Evolutionary conservation across 2,113 vertebrate species (phyloP), one percentile per base, ranked within the genome.

Genomic region (Eudorcas thomsonii): DNA sequence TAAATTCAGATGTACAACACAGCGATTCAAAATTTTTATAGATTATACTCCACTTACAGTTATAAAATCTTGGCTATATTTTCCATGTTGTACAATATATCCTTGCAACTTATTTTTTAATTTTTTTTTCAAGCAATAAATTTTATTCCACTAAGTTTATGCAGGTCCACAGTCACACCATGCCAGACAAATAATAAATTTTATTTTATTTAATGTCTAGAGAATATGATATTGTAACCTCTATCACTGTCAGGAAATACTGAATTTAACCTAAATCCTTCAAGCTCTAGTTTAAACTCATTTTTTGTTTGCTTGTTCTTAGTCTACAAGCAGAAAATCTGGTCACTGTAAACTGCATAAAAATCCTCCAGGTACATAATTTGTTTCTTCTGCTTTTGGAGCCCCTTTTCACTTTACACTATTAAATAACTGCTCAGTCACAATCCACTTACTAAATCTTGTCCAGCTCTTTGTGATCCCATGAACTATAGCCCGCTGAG

Each of bases 311-410:
- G 45, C 71, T 97, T 97, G n/a, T 89, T 67, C 39, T 45, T 23
- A 87, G n/a, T 81, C 90, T 93, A 88, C 6, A 92, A 96, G 92
- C 45, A 92, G 26, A 97, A 96, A 78, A 90, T 83, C 19, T 96
- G 33, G 36, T 88, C 54, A 91, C 15, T 93, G 11, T 86, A 97
- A 92, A 95, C 86, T 88, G 52, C 60, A 88, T 88, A 84, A 87
- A 62, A 77, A 50, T 96, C 30, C 60, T 93, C n/a, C 33, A 87
- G 30, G 45, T 54, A 91, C 45, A 36, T 84, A 39, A 94, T 13
- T 85, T 54, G 2, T 85, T 95, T 80, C n/a, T 92, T 93, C 28
- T 67, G 33, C 36, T 57, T 92, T 90, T 81, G 55, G n/a, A 64
- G 17, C 43, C 21, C 17, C 25, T 7, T 86, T n/a, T 91, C 43